A percentile compares a stretch with the other conserved stretches of the same genome.
These are phyloP conservation scores for Dendrolimus punctatus DNA, from an alignment of 1,140 invertebrate genomes.

Conservation along the genomic window DNA sequence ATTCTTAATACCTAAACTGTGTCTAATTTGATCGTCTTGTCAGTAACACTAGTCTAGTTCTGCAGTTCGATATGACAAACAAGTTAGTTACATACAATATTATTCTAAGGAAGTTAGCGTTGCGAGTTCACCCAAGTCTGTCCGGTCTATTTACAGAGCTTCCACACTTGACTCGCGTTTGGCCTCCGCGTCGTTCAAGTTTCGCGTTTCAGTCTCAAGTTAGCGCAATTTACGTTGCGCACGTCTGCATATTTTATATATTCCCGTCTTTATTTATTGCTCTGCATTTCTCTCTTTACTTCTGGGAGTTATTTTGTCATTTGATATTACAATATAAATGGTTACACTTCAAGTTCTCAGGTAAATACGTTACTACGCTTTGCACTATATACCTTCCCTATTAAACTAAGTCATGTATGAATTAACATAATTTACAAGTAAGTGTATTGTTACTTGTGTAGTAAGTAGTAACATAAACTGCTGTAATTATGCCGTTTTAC, in stretches of 20 bases:
- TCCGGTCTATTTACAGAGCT: slow-evolving; percentile 32
- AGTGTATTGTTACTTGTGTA: no score
- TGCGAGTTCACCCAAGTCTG: slow-evolving; percentile 19
- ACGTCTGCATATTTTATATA: slow-evolving; percentile 31
- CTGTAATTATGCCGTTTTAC: not conserved
- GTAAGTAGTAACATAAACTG: no score
- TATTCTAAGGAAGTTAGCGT: slow-evolving; percentile 36
- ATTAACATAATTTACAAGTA: no score
- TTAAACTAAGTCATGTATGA: no score
- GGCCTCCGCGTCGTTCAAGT: slow-evolving; percentile 33
- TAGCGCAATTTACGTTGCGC: slow-evolving; percentile 38
- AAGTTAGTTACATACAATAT: slow-evolving; percentile 42
- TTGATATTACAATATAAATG: no score
- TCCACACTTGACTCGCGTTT: slow-evolving; percentile 38
- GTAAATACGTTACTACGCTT: no score
- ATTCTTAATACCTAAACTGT: no score
- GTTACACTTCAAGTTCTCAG: no score
- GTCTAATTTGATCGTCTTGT: no score
- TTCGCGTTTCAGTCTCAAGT: slow-evolving; percentile 38
- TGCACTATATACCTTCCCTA: no score
- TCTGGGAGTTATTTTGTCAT: no score
- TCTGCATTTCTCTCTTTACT: not conserved
- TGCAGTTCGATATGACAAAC: slow-evolving; percentile 28
- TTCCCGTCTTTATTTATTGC: slow-evolving; percentile 18
- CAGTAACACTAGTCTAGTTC: not conserved